Evolutionary conservation across 2,113 vertebrate genomes (phyloP), one percentile per base, ranked within the genome.

Genomic region (Brachionichthys hirsutus): DNA sequence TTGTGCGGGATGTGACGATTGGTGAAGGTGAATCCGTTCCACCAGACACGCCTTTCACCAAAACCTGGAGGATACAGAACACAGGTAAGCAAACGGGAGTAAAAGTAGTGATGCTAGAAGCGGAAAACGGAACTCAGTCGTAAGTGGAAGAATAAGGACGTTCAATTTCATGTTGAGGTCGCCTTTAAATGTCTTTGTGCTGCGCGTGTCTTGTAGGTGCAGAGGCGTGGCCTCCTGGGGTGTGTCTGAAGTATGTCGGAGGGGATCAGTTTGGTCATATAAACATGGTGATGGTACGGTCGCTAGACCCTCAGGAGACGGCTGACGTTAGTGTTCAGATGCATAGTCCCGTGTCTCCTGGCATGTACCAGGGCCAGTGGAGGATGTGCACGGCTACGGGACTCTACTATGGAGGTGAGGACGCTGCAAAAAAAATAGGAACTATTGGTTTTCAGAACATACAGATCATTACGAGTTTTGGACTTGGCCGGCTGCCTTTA

Each of bases 331-430:
- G 97, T 35, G 95, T 99, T 75, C 95, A 97, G 91, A 99, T 98
- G 97, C 95, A 94, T 80, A 98, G 97, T 88, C 96, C 97, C 5
- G 94, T 92, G 62, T 87, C 92, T 54, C 94, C 97, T 59, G 96
- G 95, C 57, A 98, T 99, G 95, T 99, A 95, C 88, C 97, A 99
- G 90, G 97, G 97, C 73, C 97, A 98, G 88, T 98, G 97, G 97
- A 93, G 97, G 71, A 99, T 99, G 97, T 97, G 95, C 87, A 98
- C 96, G 11, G 96, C 96, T 61, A 97, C 95, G 0, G 97, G 97
- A 80, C 95, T 99, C 64, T 98, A 94, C 82, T 99, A 92, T 22
- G 97, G 97, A 92, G 97, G 96, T 98, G 84, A 94, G 93, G 71
- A 55, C 4, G n/a, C n/a, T n/a, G n/a, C 9, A 18, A 17, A 18